Evolutionary conservation across 2,113 vertebrate genomes (phyloP).

Genomic region (Psilopogon haemacephalus): DNA sequence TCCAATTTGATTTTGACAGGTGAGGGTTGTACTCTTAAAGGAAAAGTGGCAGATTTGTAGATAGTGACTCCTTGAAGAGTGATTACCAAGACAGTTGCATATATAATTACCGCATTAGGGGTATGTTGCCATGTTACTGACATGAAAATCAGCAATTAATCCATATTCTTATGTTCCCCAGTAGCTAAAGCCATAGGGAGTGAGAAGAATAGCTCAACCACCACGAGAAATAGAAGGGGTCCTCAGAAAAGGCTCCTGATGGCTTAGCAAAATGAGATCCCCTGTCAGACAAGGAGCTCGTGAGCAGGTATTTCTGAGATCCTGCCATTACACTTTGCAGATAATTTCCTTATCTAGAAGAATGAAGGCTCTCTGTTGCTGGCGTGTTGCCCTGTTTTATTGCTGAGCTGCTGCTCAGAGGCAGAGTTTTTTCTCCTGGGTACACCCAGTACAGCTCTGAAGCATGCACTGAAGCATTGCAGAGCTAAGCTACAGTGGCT

Average conservation of each 20-base stretch:
- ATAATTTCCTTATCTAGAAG: conserved; percentile 13
- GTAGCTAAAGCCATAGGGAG: conserved; percentile 19
- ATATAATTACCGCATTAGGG: conserved; percentile 11
- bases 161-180: neutral
- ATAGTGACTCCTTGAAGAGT: conserved; percentile 4
- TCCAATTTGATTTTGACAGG: conserved; percentile 27
- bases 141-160: conserved; percentile 10
- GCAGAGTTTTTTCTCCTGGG: neutral
- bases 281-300: neutral
- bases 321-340: neutral
- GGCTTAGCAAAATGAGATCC: neutral
- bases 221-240: neutral
- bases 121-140: neutral
- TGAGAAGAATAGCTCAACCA: neutral
- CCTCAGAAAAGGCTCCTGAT: neutral
- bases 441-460: neutral
- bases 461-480: neutral
- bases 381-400: neutral
- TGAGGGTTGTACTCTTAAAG: conserved; percentile 20
- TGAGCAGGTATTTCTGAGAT: neutral
- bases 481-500: neutral
- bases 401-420: neutral
- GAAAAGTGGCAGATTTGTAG: conserved; percentile 36
- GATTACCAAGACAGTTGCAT: conserved; percentile 22
- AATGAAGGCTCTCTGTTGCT: neutral